Evolutionary conservation across 2,113 vertebrate genomes (phyloP).

Genomic region (Trachemys scripta): DNA sequence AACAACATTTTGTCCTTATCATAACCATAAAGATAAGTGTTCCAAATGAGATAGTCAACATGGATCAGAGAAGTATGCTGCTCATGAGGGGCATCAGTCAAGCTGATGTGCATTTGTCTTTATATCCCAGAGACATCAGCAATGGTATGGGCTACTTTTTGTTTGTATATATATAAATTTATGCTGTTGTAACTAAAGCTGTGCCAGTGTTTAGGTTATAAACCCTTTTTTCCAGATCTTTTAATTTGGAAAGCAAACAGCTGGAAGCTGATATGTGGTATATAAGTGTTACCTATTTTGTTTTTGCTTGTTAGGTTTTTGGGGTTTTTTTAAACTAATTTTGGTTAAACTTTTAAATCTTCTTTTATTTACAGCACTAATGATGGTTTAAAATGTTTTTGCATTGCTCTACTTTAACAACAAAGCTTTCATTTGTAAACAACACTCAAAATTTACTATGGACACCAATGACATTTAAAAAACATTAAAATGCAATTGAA

Average conservation of each 20-base stretch:
- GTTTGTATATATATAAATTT: background rate
- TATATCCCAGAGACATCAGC: background rate
- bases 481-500: background rate
- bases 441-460: background rate
- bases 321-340: background rate
- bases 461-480: background rate
- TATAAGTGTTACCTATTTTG: background rate
- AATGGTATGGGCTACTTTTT: background rate
- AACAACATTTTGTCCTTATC: background rate
- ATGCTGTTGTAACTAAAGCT: background rate
- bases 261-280: background rate
- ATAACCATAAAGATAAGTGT: background rate
- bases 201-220: background rate
- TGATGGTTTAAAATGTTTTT: background rate
- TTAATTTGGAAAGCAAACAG: background rate
- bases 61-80: background rate
- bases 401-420: background rate
- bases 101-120: background rate
- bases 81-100: background rate
- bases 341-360: background rate
- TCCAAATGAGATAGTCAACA: background rate
- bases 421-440: background rate
- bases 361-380: background rate
- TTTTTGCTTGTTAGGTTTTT: background rate
- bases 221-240: accelerated